A percentile compares a stretch with the other conserved stretches of the same genome.
Evolutionary conservation across 2,797 vertebrate genomes (phyloP).

Genomic region (Xyrichtys novacula): DNA sequence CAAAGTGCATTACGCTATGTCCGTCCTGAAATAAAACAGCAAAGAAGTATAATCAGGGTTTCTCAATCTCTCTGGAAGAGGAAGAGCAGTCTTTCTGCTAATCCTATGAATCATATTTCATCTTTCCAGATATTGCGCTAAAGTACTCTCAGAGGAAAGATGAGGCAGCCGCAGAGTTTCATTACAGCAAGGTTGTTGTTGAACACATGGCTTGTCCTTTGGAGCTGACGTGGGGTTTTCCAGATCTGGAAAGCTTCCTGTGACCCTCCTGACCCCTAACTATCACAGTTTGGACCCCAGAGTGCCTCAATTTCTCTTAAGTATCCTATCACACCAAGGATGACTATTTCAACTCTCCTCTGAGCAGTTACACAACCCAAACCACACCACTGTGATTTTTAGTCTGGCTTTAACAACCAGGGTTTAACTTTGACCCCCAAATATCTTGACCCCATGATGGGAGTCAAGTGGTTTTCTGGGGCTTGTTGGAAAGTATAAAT

Average conservation of each 20-base stretch:
- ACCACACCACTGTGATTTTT: neutral
- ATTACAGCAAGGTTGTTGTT: neutral
- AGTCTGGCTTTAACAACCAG: no score
- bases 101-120: constrained; percentile 7
- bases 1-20: neutral
- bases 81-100: neutral
- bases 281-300: neutral
- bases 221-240: neutral
- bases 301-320: neutral
- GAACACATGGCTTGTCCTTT: neutral
- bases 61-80: neutral
- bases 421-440: neutral
- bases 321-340: neutral
- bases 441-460: no score
- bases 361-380: neutral
- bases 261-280: neutral
- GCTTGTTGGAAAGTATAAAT: neutral
- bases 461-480: neutral
- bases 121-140: neutral
- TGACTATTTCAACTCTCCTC: neutral
- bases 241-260: neutral
- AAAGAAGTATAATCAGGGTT: neutral
- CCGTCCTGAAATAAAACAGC: constrained; percentile 7
- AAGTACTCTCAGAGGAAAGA: neutral
- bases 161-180: neutral